A percentile compares a stretch with the other conserved stretches of the same genome.
Evolutionary conservation across 2,797 vertebrate genomes (phyloP).

Genomic region (Ctenopoma multispine): DNA sequence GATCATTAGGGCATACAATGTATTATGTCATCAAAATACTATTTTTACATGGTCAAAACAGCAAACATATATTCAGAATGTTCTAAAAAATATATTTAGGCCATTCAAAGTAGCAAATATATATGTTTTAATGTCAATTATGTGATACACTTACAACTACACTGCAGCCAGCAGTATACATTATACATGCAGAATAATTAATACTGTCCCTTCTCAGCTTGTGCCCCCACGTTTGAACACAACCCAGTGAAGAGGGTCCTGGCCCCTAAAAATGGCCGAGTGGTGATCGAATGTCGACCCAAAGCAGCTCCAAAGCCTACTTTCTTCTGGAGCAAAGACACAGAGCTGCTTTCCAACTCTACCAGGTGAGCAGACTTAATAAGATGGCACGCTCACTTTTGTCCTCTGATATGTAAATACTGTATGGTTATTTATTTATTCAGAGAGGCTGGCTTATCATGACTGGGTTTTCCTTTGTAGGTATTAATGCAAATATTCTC

Average conservation of each 20-base stretch:
- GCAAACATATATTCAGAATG: neutral
- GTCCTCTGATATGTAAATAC: neutral
- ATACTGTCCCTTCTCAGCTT: constrained; percentile 80
- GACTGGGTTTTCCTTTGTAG: constrained; percentile 15
- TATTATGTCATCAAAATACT: constrained; percentile 11
- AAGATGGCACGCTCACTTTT: neutral
- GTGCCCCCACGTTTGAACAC: constrained; percentile 92
- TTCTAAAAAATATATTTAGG: neutral
- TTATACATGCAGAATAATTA: constrained; percentile 46
- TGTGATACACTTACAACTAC: constrained; percentile 8
- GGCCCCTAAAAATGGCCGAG: constrained; percentile 90
- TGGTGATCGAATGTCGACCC: constrained; percentile 94
- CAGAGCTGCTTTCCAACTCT: constrained; percentile 92
- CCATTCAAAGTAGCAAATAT: neutral
- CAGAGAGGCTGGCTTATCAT: constrained; percentile 3
- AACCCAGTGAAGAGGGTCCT: constrained; percentile 92
- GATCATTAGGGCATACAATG: constrained; percentile 9
- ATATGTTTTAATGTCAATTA: constrained; percentile 12
- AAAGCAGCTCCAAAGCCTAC: constrained; percentile 93
- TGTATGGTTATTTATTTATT: constrained; percentile 6
- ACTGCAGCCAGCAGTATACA: constrained; percentile 6
- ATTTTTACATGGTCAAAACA: neutral
- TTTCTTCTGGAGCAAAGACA: constrained; percentile 95
- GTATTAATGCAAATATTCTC: constrained; percentile 27
- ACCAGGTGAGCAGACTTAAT: constrained; percentile 86